Base-by-base conservation (phyloP, 1,140 invertebrate species). In the Hyles vespertilio region DNA sequence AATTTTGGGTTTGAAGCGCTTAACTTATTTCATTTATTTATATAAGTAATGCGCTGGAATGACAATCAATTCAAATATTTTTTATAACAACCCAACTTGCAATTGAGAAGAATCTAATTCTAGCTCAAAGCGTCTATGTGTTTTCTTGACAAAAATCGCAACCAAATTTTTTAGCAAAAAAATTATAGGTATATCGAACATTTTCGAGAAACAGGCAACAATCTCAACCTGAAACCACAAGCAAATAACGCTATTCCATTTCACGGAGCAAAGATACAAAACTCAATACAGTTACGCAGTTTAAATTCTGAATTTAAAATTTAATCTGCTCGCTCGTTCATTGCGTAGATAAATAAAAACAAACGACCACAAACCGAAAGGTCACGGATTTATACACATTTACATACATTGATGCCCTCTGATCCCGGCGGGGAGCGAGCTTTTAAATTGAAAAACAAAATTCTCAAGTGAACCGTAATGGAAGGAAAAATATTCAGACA, bases 231-330 rank as follows among this genome's bases (percentile, higher is more conserved):
- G 1, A 40, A 40, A 48, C 22, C n/a, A 48, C 11, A 8, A 51
- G 40, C 43, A 51, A 60, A 57, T 48, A 61, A 56, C 32, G 46
- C 45, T n/a, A 59, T 58, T 55, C 33, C 22, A 11, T 59, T 56
- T 53, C 45, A 62, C 58, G 34, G 12, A 5, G 22, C 4, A 10
- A 44, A 43, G 12, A 32, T 47, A 32, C 10, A 46, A 32, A 32
- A 5, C 32, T 49, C 51, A 58, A 57, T 52, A 56, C 43, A 51
- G 44, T 40, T 49, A 54, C 32, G 32, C 45, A 56, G 50, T 44
- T 50, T 45, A 54, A 44, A 34, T 49, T 44, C 56, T 52, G 50
- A 55, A 58, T 58, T 63, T 58, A 54, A 58, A 55, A 57, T 57
- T 53, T 57, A 53, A 53, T 48, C 46, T 32, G 32, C 9, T 33